Evolutionary conservation across 2,797 vertebrate genomes (phyloP), one percentile per base, ranked within the genome.

Genomic region (Heterohyrax brucei): DNA sequence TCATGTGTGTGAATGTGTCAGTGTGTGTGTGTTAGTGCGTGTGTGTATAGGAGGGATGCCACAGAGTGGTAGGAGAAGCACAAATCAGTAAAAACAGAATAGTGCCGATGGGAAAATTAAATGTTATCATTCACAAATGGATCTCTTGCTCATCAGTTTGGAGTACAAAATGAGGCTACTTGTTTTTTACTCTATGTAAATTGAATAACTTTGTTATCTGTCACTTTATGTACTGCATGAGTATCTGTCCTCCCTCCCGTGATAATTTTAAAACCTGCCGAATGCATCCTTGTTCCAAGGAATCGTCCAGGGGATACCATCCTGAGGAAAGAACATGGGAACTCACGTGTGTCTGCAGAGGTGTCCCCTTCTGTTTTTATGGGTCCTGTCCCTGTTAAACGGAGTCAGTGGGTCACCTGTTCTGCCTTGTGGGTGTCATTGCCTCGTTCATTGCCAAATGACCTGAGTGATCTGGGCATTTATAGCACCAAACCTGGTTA

Each of bases 321-420:
- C 28, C 3, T n/a, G 44, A 76, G 39, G n/a, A 22, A 19, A 50
- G 46, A 72, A 87, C 70, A 68, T 18, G 12, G 73, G 83, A 61
- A 33, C 22, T 4, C 21, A 22, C 21, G 10, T 24, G 13, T 6
- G 6, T 22, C 5, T 19, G 4, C 6, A 12, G 56, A 28, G 33
- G 10, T 6, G 18, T 0, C 62, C 30, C 28, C 5, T 10, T 33
- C 19, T 14, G 0, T 53, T 4, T 3, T 22, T 7, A 10, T 5
- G 6, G 14, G 56, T 66, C 24, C 30, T 7, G 8, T 79, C 30
- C 24, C 78, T 13, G 18, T 30, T 10, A 46, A n/a, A 53, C 1
- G 3, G 4, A 72, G 50, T 26, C 24, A 19, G 48, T 44, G 48
- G 28, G 76, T 28, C 16, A 30, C 24, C 28, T 3, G 5, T 28